phyloP scores from a whole-genome alignment of 2,888 invertebrate genomes.

The Monoplex corrugatus region DNA sequence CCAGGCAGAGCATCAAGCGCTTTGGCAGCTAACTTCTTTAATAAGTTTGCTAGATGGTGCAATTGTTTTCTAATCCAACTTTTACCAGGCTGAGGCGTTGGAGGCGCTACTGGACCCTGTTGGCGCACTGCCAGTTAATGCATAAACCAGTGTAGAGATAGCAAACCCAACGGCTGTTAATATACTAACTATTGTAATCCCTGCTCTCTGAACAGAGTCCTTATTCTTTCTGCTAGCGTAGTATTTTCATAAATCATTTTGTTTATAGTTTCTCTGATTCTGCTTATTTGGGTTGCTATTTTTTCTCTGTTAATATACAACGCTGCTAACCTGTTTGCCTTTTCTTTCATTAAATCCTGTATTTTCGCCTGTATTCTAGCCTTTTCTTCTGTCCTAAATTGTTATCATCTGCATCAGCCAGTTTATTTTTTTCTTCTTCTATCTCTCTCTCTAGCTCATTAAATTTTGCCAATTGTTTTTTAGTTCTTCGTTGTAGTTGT shows the following conservation, averaged over 20 bases:
- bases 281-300: neutral
- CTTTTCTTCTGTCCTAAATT: neutral
- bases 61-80: neutral
- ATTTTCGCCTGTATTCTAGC: neutral
- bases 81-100: neutral
- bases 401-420: neutral
- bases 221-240: constrained; percentile 1
- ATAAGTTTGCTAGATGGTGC: neutral
- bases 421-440: neutral
- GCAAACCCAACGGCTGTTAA: constrained; percentile 1
- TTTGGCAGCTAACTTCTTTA: neutral
- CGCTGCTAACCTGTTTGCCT: neutral
- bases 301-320: neutral
- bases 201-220: constrained; percentile 10
- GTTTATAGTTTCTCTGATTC: constrained; percentile 17
- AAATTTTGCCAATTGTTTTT: neutral
- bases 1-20: neutral
- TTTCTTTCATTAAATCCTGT: neutral
- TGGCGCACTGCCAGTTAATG: neutral
- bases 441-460: neutral
- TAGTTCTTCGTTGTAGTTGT: too few relatives aligned
- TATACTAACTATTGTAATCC: neutral
- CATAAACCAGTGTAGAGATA: neutral
- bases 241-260: constrained; percentile 20
- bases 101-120: neutral